A percentile compares a stretch with the other conserved stretches of the same genome.
phyloP scores from a whole-genome alignment of 1,140 invertebrate species.

The Apolygus lucorum region DNA sequence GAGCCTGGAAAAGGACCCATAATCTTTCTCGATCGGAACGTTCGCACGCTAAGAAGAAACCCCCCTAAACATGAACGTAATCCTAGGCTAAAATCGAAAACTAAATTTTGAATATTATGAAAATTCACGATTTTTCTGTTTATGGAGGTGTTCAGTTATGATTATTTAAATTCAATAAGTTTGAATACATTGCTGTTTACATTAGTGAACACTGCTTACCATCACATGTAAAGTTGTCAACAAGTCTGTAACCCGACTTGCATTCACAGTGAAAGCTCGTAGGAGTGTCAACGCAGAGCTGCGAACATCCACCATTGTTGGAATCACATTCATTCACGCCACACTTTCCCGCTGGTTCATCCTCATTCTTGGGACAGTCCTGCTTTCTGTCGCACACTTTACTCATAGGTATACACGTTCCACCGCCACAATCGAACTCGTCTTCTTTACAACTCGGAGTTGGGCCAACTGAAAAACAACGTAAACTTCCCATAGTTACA shows the following conservation, averaged over 20 bases:
- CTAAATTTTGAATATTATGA: no score
- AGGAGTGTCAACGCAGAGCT: slow-evolving; percentile 69
- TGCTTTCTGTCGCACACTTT: slow-evolving; percentile 79
- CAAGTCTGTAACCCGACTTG: slow-evolving; percentile 65
- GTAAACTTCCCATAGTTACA: no score
- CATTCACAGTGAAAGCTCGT: slow-evolving; percentile 71
- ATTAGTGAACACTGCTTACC: no score
- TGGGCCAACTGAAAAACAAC: not conserved
- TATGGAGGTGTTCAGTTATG: no score
- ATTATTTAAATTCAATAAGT: no score
- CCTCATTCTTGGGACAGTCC: slow-evolving; percentile 75
- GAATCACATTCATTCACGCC: slow-evolving; percentile 76
- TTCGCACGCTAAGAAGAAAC: no score
- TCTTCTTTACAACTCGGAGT: slow-evolving; percentile 65
- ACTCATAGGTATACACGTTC: slow-evolving; percentile 59
- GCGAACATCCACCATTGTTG: slow-evolving; percentile 63
- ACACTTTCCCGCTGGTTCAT: slow-evolving; percentile 52
- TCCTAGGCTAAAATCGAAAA: no score
- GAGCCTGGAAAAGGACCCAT: no score
- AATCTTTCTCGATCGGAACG: no score
- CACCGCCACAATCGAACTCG: slow-evolving; percentile 61
- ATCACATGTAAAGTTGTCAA: slow-evolving; percentile 66
- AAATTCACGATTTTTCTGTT: no score
- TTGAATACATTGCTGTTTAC: no score
- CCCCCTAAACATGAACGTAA: no score